Conservation (phyloP, 2,113 vertebrate genomes). For the Sula dactylatra region DNA sequence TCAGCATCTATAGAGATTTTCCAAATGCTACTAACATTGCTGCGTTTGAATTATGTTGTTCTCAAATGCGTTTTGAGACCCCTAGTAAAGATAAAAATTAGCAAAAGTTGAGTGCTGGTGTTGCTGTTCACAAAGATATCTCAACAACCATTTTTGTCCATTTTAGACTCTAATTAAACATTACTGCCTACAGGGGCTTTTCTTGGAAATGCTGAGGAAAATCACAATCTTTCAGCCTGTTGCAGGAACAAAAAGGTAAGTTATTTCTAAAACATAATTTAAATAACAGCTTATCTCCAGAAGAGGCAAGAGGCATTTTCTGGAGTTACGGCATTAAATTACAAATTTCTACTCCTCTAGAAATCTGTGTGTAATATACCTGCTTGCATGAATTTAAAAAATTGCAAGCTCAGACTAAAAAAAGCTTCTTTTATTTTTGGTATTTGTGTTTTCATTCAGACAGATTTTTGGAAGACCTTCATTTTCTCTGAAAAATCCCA, state of each 20-base stretch:
- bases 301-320: background rate
- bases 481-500: background rate
- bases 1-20: background rate
- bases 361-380: background rate
- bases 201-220: background rate
- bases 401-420: background rate
- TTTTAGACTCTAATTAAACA: background rate
- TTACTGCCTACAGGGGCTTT: background rate
- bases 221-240: background rate
- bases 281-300: background rate
- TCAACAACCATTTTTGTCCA: background rate
- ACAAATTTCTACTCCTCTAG: background rate
- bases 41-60: background rate
- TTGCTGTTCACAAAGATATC: background rate
- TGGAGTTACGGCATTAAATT: background rate
- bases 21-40: background rate
- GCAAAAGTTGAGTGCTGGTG: background rate
- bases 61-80: background rate
- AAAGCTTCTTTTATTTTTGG: background rate
- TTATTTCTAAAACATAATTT: background rate
- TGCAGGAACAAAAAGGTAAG: background rate
- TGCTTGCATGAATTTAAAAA: background rate
- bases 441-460: background rate
- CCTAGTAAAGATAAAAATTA: background rate
- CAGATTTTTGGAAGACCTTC: background rate